Conservation (phyloP, 2,113 vertebrate genomes). For the Semnornis frantzii region DNA sequence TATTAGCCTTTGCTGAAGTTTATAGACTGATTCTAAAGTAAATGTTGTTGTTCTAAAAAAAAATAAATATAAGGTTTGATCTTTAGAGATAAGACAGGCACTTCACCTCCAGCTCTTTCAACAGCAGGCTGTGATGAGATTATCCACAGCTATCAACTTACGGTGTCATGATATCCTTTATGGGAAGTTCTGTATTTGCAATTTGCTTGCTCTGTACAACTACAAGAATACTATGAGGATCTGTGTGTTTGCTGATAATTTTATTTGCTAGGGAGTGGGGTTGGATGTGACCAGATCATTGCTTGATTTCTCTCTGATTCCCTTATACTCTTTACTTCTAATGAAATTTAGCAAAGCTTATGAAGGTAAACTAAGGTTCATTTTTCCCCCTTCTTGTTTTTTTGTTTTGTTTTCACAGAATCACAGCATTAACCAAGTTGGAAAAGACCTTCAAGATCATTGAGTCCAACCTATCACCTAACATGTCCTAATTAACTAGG, state of each 20-base stretch:
- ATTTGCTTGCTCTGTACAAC: background rate
- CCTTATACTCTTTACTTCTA: background rate
- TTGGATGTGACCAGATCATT: background rate
- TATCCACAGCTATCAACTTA: background rate
- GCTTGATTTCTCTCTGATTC: background rate
- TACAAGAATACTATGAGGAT: background rate
- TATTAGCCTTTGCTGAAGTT: conserved; percentile 53
- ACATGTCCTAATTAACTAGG: too few relatives aligned
- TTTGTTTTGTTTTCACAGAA: too few relatives aligned
- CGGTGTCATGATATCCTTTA: background rate
- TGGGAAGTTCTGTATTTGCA: background rate
- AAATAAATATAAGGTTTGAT: conserved; percentile 38
- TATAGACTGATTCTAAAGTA: conserved; percentile 58
- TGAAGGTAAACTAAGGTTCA: background rate
- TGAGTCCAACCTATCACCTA: too few relatives aligned
- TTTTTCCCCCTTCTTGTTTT: too few relatives aligned
- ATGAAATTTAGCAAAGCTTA: background rate
- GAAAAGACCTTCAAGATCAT: too few relatives aligned
- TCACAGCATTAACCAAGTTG: too few relatives aligned
- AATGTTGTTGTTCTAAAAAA: conserved; percentile 48
- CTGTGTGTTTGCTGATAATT: background rate
- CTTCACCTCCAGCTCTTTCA: conserved; percentile 50
- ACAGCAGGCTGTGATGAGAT: background rate
- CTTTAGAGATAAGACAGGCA: conserved; percentile 37
- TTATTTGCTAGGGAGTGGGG: background rate